Evolutionary conservation across 2,797 vertebrate genomes (phyloP), one percentile per base, ranked within the genome.

Genomic region (Thaleichthys pacificus): DNA sequence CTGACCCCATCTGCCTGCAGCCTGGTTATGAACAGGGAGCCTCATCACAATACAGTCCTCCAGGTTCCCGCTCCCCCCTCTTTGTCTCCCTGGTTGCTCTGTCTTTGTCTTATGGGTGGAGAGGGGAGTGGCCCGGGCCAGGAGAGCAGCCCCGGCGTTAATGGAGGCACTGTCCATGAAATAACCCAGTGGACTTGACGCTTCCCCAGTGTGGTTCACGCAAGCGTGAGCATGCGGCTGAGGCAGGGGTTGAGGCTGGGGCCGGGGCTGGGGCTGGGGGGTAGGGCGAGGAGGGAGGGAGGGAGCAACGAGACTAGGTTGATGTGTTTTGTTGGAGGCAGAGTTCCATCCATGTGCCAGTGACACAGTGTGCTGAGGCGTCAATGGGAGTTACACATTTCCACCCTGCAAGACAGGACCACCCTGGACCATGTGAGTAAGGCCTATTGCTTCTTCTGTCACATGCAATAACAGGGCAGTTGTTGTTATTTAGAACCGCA

Each of bases 1-100:
- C 86, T 71, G 87, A 84, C 85, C 89, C 91, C 91, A 92, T 91
- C 91, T 91, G 91, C 87, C 89, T 78, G 2, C 79, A 85, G 78
- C 86, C 88, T 74, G 82, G 80, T 84, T 82, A 83, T 76, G 73
- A 78, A 84, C 86, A 82, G 84, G 80, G 79, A 78, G 82, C 84
- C 89, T 89, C 89, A 91, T 93, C 89, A 91, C 82, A 89, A 76
- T 71, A 32, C 72, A 71, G 71, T 87, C 89, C 88, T 81, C 61
- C 63, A 87, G 89, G 90, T 87, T 83, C 8, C 71, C 69, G 76
- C 77, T 61, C 61, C 26, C 26, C 42, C 72, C 19, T 32, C 54
- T 72, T 89, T 89, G 85, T 86, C 79, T 28, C 69, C 77, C 84
- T 80, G 85, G 90, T 91, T 90, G 87, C 85, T 82, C 77, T 77